Evolutionary conservation across 2,888 invertebrate genomes (phyloP).

Genomic region (Unio pictorum): DNA sequence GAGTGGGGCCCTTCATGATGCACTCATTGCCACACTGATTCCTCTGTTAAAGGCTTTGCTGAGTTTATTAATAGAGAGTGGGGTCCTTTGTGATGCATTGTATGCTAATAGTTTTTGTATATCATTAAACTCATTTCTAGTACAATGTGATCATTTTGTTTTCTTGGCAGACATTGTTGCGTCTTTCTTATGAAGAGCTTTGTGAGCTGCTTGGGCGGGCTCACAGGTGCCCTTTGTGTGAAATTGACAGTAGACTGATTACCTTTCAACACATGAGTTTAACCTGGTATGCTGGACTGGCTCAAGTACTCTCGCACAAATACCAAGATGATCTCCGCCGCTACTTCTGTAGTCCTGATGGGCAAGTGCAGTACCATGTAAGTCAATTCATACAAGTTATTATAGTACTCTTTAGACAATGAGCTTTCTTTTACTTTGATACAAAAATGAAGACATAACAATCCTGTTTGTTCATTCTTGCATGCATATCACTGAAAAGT

Average conservation of each 20-base stretch:
- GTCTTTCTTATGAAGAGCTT: conserved; percentile 78
- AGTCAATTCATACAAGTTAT: conserved; percentile 11
- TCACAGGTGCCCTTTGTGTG: conserved; percentile 75
- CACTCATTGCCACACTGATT: no score
- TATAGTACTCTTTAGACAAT: no score
- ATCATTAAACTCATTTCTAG: not conserved
- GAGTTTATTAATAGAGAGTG: no score
- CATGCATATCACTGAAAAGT: not conserved
- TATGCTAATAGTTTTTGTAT: not conserved
- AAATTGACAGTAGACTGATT: conserved; percentile 76
- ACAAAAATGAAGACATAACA: not conserved
- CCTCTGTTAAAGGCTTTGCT: no score
- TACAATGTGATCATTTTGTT: not conserved
- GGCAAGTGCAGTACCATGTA: conserved; percentile 77
- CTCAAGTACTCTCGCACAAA: conserved; percentile 77
- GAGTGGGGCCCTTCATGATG: no score
- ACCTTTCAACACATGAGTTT: conserved; percentile 78
- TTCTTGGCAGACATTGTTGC: conserved; percentile 23
- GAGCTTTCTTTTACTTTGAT: not conserved
- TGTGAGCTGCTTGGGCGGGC: conserved; percentile 77
- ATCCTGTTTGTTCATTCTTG: not conserved
- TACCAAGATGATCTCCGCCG: conserved; percentile 76
- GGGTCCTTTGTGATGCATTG: no score
- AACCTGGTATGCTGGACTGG: conserved; percentile 79
- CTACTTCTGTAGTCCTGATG: conserved; percentile 77